Base-by-base conservation (phyloP, 2,113 vertebrate genomes). In the Anas platyrhynchos region DNA sequence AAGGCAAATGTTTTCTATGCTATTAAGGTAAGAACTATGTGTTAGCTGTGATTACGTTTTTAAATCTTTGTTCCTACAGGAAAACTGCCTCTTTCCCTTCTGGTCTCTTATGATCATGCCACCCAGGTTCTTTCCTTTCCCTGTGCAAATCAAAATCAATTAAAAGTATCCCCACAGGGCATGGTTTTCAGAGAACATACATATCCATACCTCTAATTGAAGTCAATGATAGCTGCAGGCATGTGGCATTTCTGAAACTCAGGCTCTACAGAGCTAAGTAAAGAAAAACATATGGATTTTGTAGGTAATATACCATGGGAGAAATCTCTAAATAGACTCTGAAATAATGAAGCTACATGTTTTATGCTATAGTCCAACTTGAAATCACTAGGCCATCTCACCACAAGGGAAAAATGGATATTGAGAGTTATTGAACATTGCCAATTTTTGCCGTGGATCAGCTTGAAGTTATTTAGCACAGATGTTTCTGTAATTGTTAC, bases 401-500 rank as follows among this genome's bases (percentile, higher is more conserved):
- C 89, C 97, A 93, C 95, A 62, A 94, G 96, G 96, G 83, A 94
- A 95, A 94, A 95, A 58, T 65, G 86, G 93, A 95, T 96, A 95
- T 93, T 74, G 94, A 97, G 94, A 96, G 82, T 97, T 98, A 98
- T 98, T 97, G 98, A 98, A 98, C 97, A 97, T 96, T 97, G 97
- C 97, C 96, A 97, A 96, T 98, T 98, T 98, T 98, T 97, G 96
- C 95, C 97, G 96, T 85, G 95, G 91, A 98, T 98, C 97, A 97
- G 97, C 97, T 98, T 98, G 98, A 98, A 97, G 97, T 98, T 98
- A 98, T 98, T 98, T 98, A 98, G 98, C 98, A 97, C 98, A 98
- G 98, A 98, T 98, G 97, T 98, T 98, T 97, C 97, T 94, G 94
- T 98, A 98, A 98, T 98, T 98, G 97, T 97, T 97, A 97, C 97